These are phyloP conservation scores for Cyprinodon diabolis DNA, from an alignment of 2,797 vertebrate species.

Conservation along the genomic window DNA sequence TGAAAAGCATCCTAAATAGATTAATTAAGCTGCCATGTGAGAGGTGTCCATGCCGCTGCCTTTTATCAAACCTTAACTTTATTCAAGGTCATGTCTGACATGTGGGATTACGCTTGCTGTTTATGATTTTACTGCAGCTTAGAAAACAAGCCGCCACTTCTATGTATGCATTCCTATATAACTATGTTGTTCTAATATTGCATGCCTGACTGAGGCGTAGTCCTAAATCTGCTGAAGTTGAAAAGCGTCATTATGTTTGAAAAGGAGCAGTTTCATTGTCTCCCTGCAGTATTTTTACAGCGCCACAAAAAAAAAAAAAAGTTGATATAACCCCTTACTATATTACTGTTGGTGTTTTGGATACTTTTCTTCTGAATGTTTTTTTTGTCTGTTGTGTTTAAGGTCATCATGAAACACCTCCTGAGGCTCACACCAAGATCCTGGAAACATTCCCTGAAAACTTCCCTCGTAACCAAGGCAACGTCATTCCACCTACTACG, in stretches of 20 bases:
- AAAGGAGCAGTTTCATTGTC: too few relatives aligned
- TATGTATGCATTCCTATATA: background rate
- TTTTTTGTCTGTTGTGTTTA: background rate
- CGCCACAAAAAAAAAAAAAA: too few relatives aligned
- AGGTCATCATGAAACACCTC: constrained; percentile 97
- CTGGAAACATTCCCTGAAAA: constrained; percentile 93
- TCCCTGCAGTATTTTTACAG: too few relatives aligned
- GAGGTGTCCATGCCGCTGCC: background rate
- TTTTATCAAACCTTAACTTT: background rate
- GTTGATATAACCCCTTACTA: background rate
- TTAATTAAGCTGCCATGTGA: too few relatives aligned
- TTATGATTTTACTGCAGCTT: background rate
- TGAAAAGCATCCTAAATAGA: too few relatives aligned
- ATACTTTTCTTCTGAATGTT: background rate
- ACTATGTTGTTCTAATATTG: background rate
- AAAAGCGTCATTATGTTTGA: too few relatives aligned
- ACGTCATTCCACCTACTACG: constrained; percentile 89
- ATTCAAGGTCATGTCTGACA: background rate
- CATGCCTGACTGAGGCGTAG: too few relatives aligned
- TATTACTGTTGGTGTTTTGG: background rate
- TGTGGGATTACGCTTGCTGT: background rate
- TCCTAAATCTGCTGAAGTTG: background rate
- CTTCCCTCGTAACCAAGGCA: constrained; percentile 88
- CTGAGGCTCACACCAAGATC: constrained; percentile 92
- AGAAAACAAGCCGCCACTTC: background rate